phyloP scores from a whole-genome alignment of 2,888 invertebrate genomes.

The Nowickia ferox region DNA sequence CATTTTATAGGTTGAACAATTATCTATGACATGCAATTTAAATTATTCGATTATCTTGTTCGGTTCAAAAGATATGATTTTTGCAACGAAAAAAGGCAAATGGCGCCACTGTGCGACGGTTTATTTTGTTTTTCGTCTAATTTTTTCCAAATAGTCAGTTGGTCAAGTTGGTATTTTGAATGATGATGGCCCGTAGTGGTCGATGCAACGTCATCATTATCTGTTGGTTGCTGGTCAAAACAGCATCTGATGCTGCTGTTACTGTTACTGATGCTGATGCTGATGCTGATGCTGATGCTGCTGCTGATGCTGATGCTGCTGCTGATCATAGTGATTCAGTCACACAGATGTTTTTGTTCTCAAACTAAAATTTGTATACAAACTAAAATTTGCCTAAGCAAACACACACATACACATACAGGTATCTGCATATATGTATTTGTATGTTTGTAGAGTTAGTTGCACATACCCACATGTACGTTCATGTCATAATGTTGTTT shows the following conservation, averaged over 20 bases:
- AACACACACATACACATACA: neutral
- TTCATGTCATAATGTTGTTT: constrained; percentile 7
- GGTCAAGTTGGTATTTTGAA: constrained; percentile 42
- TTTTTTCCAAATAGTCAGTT: constrained; percentile 39
- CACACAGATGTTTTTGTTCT: constrained; percentile 54
- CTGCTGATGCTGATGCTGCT: neutral
- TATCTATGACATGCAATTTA: too few species aligned
- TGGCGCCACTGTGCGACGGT: too few species aligned
- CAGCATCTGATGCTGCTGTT: constrained; percentile 1
- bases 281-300: neutral
- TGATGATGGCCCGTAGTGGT: constrained; percentile 15
- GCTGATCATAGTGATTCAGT: constrained; percentile 23
- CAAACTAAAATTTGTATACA: neutral
- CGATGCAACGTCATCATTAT: constrained; percentile 37
- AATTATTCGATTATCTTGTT: too few species aligned
- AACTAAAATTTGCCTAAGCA: constrained; percentile 12
- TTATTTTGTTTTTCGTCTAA: constrained; percentile 4
- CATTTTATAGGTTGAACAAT: too few species aligned
- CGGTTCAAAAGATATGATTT: too few species aligned
- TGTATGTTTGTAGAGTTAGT: neutral
- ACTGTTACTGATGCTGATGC: neutral
- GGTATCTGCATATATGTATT: neutral
- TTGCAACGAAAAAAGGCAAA: too few species aligned
- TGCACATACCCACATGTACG: neutral
- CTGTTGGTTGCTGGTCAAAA: constrained; percentile 5